Evolutionary conservation across 2,888 invertebrate genomes (phyloP), one percentile per base, ranked within the genome.

Genomic region (Mesorhabditis sp.): DNA sequence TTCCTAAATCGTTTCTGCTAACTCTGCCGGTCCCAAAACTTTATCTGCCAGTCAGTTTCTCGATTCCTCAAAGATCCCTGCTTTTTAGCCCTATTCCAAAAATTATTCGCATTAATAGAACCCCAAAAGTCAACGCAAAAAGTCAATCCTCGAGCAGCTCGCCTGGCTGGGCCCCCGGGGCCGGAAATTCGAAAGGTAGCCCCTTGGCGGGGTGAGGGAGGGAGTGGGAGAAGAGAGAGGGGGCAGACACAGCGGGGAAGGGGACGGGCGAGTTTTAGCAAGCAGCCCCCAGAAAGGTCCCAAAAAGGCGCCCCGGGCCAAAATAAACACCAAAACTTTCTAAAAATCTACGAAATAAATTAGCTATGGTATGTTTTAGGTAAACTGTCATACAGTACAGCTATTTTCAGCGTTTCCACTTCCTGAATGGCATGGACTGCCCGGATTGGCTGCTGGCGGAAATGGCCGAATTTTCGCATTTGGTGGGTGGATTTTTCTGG

Each of bases 391-490:
- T 13, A 50, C 28, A 28, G 28, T 28, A 50, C 58, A 10, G 7
- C 7, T 50, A 50, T 13, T 66, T 66, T 74, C 61, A 80, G 79
- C 76, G 70, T 65, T 80, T 80, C 67, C 79, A 75, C 4, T 80
- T 80, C 64, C 70, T 76, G 15, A 79, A 79, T 44, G 77, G 76
- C 10, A 67, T 80, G 58, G 80, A 82, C 65, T 80, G 79, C 50
- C 80, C 80, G 6, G 80, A 80, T 66, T 80, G 81, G 81, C 58
- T 80, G 10, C 70, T 80, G 50, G 72, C 74, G 5, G 72, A 80
- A 68, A 81, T 80, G 28, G 72, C 81, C 0, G 76, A 76, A 42
- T 76, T 78, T 50, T 68, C 81, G 7, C 74, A 76, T 69, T 75
- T 81, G 65, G 80, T 80, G 67, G 13, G 73, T 67, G 42, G 3